Percentiles rank a stretch among this genome's conserved stretches.
Conservation (phyloP, 2,888 invertebrate genomes). For the Siphlonurus alternatus region DNA sequence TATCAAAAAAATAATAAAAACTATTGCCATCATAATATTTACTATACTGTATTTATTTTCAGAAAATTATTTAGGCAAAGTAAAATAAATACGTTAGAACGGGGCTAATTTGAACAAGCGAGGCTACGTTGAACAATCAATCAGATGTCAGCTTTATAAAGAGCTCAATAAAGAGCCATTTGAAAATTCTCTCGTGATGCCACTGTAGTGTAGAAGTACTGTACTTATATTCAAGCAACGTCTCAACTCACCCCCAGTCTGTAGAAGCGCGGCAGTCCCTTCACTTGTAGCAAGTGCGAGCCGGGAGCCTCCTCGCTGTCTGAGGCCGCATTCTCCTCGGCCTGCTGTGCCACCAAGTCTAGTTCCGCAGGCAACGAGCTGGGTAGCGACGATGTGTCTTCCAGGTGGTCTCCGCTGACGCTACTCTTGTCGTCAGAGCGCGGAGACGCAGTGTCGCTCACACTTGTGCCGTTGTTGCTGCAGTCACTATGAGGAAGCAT, state of each 20-base stretch:
- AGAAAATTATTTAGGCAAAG: too few relatives aligned
- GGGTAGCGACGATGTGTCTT: neutral
- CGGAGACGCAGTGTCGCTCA: neutral
- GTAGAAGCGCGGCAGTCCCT: slow-evolving; percentile 63
- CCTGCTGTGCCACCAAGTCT: neutral
- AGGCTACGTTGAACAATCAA: too few relatives aligned
- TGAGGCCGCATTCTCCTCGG: neutral
- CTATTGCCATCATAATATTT: too few relatives aligned
- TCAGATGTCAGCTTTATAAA: too few relatives aligned
- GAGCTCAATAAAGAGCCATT: too few relatives aligned
- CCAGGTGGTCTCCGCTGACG: neutral
- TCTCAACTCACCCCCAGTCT: slow-evolving; percentile 59
- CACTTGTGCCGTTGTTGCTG: neutral
- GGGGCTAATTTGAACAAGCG: too few relatives aligned
- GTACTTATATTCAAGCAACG: too few relatives aligned
- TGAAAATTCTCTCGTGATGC: too few relatives aligned
- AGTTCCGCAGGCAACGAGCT: neutral
- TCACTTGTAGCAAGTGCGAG: slow-evolving; percentile 74
- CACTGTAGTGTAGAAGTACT: too few relatives aligned
- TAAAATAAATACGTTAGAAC: too few relatives aligned
- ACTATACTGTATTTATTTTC: too few relatives aligned
- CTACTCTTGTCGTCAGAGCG: neutral
- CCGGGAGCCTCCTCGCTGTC: slow-evolving; percentile 41
- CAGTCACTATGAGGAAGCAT: neutral
- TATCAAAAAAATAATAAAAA: too few relatives aligned